Base-by-base conservation (phyloP, 2,113 vertebrate species). In the Hoplias malabaricus region DNA sequence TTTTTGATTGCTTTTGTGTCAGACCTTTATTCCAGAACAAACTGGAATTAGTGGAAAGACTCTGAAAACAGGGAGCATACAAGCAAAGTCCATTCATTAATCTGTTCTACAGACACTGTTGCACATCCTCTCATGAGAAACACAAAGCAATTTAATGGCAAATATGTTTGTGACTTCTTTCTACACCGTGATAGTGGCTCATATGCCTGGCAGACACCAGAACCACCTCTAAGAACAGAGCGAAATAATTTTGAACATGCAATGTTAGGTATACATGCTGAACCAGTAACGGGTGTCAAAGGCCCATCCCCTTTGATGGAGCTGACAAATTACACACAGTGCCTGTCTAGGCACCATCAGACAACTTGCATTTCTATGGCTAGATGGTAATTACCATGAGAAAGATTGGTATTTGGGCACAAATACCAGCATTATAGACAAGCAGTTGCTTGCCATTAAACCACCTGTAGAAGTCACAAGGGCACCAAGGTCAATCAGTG, bases 51-150 rank as follows among this genome's bases (percentile, higher is more conserved):
- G 50, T 77, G 36, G 38, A 77, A n/a, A 69, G 62, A 77, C 33
- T 42, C 67, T 43, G 65, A 68, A 69, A 69, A 69, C 19, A n/a
- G 19, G 50, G 67, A 69, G 23, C 67, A 73, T 48, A 21, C 42
- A 19, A 69, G 50, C 7, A 73, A 70, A 40, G 79, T 80, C 29
- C 36, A 73, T 83, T 54, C 54, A 10, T 46, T 83, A 8, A n/a
- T 83, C 1, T 76, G 70, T 48, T 78, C 74, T 12, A 69, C 79
- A 23, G 63, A 73, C 70, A 81, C 71, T 73, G 70, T 81, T 66
- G 80, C 80, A 14, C 63, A n/a, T 0, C 73, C 80, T 7, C 42
- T 80, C 1, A 36, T 84, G 2, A 36, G 33, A 43, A 82, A 82
- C 34, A 67, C 57, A 7, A 80, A 84, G 27, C 77, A 78, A 29